Evolutionary conservation across 2,113 vertebrate species (phyloP).

Genomic region (Hystrix cristata): DNA sequence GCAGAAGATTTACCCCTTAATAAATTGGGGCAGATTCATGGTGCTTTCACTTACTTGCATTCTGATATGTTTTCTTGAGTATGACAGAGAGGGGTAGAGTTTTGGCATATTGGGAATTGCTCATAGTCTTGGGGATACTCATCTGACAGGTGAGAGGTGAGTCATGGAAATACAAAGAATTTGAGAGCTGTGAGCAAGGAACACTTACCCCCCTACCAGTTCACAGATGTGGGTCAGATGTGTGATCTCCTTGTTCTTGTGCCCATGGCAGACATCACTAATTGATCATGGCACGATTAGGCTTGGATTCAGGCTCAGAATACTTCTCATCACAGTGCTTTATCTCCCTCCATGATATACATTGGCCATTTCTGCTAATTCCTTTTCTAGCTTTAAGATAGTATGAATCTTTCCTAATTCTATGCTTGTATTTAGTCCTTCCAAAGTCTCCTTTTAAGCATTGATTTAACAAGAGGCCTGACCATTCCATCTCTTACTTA

Average conservation of each 20-base stretch:
- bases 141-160: neutral
- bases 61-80: neutral
- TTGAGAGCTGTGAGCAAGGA: neutral
- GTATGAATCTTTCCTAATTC: neutral
- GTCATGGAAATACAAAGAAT: neutral
- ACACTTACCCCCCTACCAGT: too few relatives aligned
- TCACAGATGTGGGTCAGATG: neutral
- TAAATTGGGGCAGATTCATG: neutral
- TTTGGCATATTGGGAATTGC: neutral
- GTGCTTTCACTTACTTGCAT: neutral
- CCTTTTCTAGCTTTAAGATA: neutral
- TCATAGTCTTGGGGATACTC: neutral
- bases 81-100: neutral
- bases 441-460: neutral
- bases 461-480: neutral
- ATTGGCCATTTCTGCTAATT: neutral
- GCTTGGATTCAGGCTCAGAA: neutral
- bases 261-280: neutral
- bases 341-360: neutral
- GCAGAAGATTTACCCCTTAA: neutral
- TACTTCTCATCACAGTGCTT: neutral
- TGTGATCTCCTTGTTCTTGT: too few relatives aligned
- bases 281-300: rapidly evolving
- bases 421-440: neutral
- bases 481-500: neutral